Percentiles rank a stretch among this genome's conserved stretches.
These are phyloP conservation scores for Helleia helle DNA, from an alignment of 2,888 invertebrate species.

Conservation along the genomic window DNA sequence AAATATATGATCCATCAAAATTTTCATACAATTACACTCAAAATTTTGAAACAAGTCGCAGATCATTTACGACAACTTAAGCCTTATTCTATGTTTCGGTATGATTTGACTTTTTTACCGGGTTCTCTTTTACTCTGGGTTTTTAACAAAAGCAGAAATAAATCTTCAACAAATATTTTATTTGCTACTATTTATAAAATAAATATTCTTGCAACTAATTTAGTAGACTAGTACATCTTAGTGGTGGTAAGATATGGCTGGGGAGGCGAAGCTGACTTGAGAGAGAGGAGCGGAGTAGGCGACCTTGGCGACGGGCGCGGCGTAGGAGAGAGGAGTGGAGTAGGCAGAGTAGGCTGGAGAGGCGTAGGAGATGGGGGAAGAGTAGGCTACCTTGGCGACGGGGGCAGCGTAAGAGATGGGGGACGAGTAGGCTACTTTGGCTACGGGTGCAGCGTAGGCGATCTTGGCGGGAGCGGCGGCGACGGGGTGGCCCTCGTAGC, in stretches of 20 bases:
- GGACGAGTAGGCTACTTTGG: constrained; percentile 28
- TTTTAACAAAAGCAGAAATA: too few species aligned
- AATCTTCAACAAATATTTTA: constrained; percentile 34
- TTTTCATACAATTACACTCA: too few species aligned
- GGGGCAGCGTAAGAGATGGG: constrained; percentile 24
- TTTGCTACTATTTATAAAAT: constrained; percentile 27
- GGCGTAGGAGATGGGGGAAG: constrained; percentile 29
- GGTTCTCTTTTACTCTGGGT: too few species aligned
- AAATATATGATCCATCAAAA: too few species aligned
- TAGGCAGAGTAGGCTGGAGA: constrained; percentile 29
- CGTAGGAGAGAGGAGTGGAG: constrained; percentile 30
- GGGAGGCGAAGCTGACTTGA: constrained; percentile 50
- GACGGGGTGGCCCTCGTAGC: constrained; percentile 52
- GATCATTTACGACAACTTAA: too few species aligned
- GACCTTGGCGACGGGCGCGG: constrained; percentile 22
- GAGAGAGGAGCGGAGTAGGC: constrained; percentile 23
- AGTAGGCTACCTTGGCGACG: constrained; percentile 28
- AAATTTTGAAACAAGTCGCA: too few species aligned
- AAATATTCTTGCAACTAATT: constrained; percentile 24
- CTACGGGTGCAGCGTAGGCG: constrained; percentile 28
- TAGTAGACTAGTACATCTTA: constrained; percentile 24
- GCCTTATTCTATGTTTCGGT: too few species aligned
- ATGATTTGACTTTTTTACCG: too few species aligned
- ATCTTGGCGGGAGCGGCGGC: constrained; percentile 21
- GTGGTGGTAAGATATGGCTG: constrained; percentile 54